Conservation (phyloP, 2,888 invertebrate species). For the Onchidella celtica region DNA sequence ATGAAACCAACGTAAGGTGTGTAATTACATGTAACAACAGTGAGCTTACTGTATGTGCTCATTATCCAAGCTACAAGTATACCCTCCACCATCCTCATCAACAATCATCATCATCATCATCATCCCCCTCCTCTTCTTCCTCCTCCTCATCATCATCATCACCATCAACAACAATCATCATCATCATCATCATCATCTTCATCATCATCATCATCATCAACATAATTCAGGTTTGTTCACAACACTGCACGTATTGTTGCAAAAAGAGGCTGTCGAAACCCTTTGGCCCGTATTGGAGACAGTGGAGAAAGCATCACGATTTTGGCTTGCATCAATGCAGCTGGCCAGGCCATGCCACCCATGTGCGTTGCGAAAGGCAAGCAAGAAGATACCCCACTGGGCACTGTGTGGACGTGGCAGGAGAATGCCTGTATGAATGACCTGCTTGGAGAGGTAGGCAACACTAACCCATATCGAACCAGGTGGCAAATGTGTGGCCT, state of each 20-base stretch:
- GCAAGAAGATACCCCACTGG: conserved; percentile 40
- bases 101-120: background rate
- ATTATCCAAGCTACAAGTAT: background rate
- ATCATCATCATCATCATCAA: background rate
- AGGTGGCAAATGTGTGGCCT: no score
- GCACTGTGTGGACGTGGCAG: conserved; percentile 53
- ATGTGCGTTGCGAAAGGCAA: conserved; percentile 54
- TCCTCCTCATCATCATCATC: no score
- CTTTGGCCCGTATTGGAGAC: conserved; percentile 52
- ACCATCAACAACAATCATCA: no score
- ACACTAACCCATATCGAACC: no score
- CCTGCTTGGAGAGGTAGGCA: conserved; percentile 41
- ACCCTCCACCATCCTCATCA: background rate
- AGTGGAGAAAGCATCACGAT: conserved; percentile 54
- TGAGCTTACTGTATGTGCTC: background rate
- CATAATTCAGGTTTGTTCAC: background rate
- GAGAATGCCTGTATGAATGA: conserved; percentile 56
- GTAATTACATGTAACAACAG: background rate
- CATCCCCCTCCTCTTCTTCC: no score
- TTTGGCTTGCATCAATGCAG: conserved; percentile 56
- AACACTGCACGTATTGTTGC: background rate
- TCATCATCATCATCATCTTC: no score
- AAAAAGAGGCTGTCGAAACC: background rate
- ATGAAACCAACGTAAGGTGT: conserved; percentile 35
- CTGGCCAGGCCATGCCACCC: conserved; percentile 53